A percentile compares a stretch with the other conserved stretches of the same genome.
Conservation (phyloP, 2,888 invertebrate genomes). For the Leptopilina syphax region DNA sequence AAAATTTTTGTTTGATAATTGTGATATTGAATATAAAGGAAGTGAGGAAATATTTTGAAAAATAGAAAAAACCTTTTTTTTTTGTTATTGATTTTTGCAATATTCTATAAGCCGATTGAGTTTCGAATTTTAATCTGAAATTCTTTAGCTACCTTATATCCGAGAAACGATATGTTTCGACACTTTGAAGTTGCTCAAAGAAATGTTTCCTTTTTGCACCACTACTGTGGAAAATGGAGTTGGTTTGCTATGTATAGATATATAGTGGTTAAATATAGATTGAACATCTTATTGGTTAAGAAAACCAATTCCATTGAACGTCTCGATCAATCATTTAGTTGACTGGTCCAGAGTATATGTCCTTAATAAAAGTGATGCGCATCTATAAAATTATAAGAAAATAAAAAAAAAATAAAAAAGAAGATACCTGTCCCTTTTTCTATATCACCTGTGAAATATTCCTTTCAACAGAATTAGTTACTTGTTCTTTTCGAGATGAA, state of each 20-base stretch:
- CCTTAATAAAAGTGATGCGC: neutral
- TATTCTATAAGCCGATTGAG: constrained; percentile 25
- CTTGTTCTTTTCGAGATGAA: neutral
- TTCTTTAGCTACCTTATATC: neutral
- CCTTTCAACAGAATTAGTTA: neutral
- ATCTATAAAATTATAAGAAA: constrained; percentile 42
- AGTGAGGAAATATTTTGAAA: no score
- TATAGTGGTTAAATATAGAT: constrained; percentile 36
- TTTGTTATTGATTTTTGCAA: neutral
- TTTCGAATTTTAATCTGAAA: constrained; percentile 30
- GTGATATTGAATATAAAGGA: no score
- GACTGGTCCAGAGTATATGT: constrained; percentile 21
- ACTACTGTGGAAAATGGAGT: constrained; percentile 12
- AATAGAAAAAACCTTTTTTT: neutral
- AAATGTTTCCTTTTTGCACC: constrained; percentile 5
- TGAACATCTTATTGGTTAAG: constrained; percentile 25
- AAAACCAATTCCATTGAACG: constrained; percentile 24
- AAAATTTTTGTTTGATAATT: no score
- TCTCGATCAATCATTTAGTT: constrained; percentile 34
- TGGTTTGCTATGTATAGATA: neutral
- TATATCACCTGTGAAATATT: neutral
- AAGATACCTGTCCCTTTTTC: constrained; percentile 41
- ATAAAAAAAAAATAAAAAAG: constrained; percentile 41
- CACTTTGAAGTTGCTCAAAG: constrained; percentile 35
- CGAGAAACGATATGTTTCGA: constrained; percentile 27